A percentile compares a stretch with the other conserved stretches of the same genome.
These are phyloP conservation scores for Cotesia chilonis DNA, from an alignment of 1,140 invertebrate genomes.

Conservation along the genomic window DNA sequence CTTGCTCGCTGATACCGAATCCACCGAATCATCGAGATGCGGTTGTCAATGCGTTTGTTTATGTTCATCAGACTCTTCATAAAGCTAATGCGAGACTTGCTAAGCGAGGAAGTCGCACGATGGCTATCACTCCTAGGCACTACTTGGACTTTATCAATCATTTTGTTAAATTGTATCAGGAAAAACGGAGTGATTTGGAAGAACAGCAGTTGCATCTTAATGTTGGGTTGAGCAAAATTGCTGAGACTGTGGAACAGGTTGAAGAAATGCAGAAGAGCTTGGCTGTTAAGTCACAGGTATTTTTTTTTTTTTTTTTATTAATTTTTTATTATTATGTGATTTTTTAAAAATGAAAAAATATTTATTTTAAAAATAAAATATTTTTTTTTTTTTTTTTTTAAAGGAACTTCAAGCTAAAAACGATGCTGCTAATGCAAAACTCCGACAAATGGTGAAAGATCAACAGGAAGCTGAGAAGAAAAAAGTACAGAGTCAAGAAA, in stretches of 20 bases:
- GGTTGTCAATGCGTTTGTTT: slow-evolving; percentile 97
- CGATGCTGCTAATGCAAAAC: slow-evolving; percentile 96
- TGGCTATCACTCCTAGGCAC: slow-evolving; percentile 97
- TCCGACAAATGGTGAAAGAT: slow-evolving; percentile 99
- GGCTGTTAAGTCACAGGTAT: slow-evolving; percentile 89
- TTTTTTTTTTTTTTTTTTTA: slow-evolving; percentile 14
- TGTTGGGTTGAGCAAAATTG: slow-evolving; percentile 97
- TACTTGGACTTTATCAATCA: slow-evolving; percentile 99
- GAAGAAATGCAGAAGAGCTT: slow-evolving; percentile 99
- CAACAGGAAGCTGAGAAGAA: slow-evolving; percentile 99
- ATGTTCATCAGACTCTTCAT: slow-evolving; percentile 97
- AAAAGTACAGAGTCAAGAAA: slow-evolving; percentile 97
- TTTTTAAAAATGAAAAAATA: too few relatives aligned
- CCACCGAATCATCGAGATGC: slow-evolving; percentile 89
- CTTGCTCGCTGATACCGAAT: slow-evolving; percentile 79
- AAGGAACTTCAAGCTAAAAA: slow-evolving; percentile 98
- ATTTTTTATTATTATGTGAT: too few relatives aligned
- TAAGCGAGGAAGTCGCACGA: slow-evolving; percentile 92
- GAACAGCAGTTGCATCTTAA: slow-evolving; percentile 99
- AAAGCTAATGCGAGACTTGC: slow-evolving; percentile 89
- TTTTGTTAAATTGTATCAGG: slow-evolving; percentile 97
- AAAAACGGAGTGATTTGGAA: slow-evolving; percentile 97
- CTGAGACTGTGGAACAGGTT: slow-evolving; percentile 99
- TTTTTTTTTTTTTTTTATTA: not conserved
- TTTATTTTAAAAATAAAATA: too few relatives aligned